Evolutionary conservation across 2,113 vertebrate genomes (phyloP), one percentile per base, ranked within the genome.

Genomic region (Colaptes auratus): DNA sequence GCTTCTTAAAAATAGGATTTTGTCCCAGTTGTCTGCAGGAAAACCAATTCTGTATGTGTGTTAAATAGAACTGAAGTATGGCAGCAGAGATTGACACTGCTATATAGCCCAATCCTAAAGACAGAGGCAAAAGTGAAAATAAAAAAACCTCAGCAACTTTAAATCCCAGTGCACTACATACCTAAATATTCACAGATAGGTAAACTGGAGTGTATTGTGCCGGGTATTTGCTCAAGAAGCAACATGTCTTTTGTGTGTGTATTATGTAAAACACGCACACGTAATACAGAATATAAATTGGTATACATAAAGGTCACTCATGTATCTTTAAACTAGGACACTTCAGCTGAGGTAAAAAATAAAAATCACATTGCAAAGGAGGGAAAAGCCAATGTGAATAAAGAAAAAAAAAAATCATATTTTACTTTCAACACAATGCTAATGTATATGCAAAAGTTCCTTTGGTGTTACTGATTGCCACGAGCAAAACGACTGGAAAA

Each of bases 341-440:
- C 94, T 96, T 93, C 95, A 91, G 83, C 24, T 72, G 15, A 82
- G 91, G 75, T 81, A 95, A 93, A 93, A 83, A 35, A 33, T 82
- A 35, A 33, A 53, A 52, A 52, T 11, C 65, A 84, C 56, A 64
- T 65, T 4, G 27, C 55, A 95, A 95, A 95, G 52, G 39, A 90
- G 83, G 70, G 72, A 30, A 92, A 91, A 94, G 83, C 44, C 92
- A 95, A 58, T 44, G 39, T 73, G 85, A 50, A 52, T 86, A 84
- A 48, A 18, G 18, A 50, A 95, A 52, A 88, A 84, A 96, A 92
- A 39, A 58, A 90, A 83, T 73, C 59, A 31, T 69, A 82, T 96
- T 96, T 97, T 93, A 85, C 61, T 96, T 94, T 88, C 94, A 82
- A 13, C 56, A 11, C 88, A 92, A 95, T 89, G 95, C 79, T 64